A percentile compares a stretch with the other conserved stretches of the same genome.
Evolutionary conservation across 2,113 vertebrate genomes (phyloP).

Genomic region (Pomatorhinus ruficollis): DNA sequence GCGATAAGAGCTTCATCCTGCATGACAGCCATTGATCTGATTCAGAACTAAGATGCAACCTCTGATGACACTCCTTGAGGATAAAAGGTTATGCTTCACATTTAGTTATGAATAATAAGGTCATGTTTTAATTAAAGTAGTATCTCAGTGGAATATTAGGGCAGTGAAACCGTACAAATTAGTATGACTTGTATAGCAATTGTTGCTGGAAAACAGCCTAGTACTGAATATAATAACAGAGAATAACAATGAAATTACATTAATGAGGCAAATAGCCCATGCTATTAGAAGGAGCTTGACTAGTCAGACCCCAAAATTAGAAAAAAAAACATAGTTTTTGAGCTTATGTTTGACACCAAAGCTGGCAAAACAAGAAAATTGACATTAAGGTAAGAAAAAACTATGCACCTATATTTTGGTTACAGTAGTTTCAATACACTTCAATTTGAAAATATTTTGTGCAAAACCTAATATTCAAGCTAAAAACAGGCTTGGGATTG

Average conservation of each 20-base stretch:
- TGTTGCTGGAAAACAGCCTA: constrained; percentile 65
- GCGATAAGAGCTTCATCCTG: constrained; percentile 60
- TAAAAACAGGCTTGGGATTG: not conserved
- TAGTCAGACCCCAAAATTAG: not conserved
- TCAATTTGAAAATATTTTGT: not conserved
- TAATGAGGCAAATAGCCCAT: constrained; percentile 62
- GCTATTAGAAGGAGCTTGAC: constrained; percentile 54
- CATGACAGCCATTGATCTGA: constrained; percentile 75
- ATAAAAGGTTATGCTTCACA: constrained; percentile 77
- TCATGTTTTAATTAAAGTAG: constrained; percentile 78
- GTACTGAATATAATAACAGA: constrained; percentile 37
- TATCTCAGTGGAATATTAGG: constrained; percentile 63
- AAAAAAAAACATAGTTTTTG: not conserved
- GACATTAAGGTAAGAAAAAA: not conserved
- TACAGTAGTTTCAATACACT: not conserved
- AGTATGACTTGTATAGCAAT: constrained; percentile 68
- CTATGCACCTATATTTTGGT: not conserved
- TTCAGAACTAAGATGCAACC: constrained; percentile 66
- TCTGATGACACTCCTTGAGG: constrained; percentile 72
- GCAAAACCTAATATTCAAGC: not conserved
- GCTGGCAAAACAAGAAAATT: not conserved
- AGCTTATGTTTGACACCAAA: not conserved
- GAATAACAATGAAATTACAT: constrained; percentile 43
- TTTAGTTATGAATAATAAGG: constrained; percentile 78
- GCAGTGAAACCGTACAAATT: constrained; percentile 72